Evolutionary conservation across 2,888 invertebrate species (phyloP).

Genomic region (Druceiella hillmani): DNA sequence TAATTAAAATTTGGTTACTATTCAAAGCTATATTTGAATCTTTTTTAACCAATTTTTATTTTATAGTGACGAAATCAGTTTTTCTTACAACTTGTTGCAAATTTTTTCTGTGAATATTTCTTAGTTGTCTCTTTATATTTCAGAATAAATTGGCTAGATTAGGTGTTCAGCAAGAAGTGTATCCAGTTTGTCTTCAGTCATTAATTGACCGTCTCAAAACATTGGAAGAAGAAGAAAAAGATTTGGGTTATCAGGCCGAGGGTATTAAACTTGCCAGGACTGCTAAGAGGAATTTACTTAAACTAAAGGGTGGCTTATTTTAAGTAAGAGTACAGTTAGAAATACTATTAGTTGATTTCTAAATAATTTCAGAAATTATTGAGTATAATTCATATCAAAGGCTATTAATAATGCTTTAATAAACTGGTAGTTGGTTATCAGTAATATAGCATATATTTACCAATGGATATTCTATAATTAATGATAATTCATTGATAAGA

Average conservation of each 20-base stretch:
- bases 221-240: conserved; percentile 30
- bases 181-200: conserved; percentile 32
- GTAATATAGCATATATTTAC: too few species aligned
- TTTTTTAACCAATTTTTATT: not conserved
- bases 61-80: not conserved
- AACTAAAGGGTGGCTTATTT: conserved; percentile 24
- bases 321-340: too few species aligned
- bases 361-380: too few species aligned
- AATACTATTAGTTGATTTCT: too few species aligned
- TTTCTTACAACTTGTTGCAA: not conserved
- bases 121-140: conserved; percentile 15
- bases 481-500: too few species aligned
- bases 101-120: not conserved
- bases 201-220: conserved; percentile 28
- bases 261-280: conserved; percentile 34
- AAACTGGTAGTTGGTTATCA: too few species aligned
- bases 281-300: conserved; percentile 34
- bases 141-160: conserved; percentile 38
- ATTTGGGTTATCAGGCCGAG: conserved; percentile 33
- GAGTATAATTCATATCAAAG: too few species aligned
- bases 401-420: too few species aligned
- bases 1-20: too few species aligned
- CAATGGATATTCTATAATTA: too few species aligned
- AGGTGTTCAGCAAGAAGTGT: conserved; percentile 32
- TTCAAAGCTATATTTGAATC: too few species aligned